Conservation (phyloP, 2,888 invertebrate species). For the Crepidodera aurea region DNA sequence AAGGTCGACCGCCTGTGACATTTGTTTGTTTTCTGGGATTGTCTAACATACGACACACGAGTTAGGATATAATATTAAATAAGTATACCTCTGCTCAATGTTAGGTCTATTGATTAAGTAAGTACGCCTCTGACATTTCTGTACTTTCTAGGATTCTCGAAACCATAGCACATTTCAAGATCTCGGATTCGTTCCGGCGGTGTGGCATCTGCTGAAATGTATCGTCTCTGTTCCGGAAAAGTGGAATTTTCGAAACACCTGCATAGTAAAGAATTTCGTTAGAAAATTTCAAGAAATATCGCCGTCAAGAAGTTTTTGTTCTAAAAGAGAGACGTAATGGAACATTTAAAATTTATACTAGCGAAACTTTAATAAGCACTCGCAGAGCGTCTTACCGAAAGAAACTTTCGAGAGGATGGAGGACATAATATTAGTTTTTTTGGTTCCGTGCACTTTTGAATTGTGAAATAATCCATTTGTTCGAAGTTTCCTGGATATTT, state of each 20-base stretch:
- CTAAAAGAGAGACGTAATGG: conserved; percentile 38
- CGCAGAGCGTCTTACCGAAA: conserved; percentile 33
- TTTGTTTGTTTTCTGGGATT: too few relatives aligned
- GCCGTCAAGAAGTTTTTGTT: conserved; percentile 37
- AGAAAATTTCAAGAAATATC: conserved; percentile 40
- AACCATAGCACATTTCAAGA: conserved; percentile 1
- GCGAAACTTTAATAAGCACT: conserved; percentile 44
- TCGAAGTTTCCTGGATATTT: conserved; percentile 19
- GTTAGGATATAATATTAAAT: too few relatives aligned
- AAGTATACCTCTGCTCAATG: too few relatives aligned
- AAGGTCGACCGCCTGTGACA: too few relatives aligned
- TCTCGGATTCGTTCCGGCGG: neutral
- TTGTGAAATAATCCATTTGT: conserved; percentile 27
- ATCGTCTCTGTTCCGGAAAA: conserved; percentile 31
- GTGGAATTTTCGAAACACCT: conserved; percentile 41
- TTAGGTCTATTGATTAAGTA: too few relatives aligned
- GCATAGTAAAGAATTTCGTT: conserved; percentile 41
- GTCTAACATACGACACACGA: too few relatives aligned
- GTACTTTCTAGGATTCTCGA: neutral
- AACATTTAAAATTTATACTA: conserved; percentile 44
- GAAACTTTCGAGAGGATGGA: conserved; percentile 28
- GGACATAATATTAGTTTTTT: conserved; percentile 31
- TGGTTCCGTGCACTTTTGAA: conserved; percentile 21
- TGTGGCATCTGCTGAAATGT: conserved; percentile 35
- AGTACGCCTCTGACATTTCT: neutral